Evolutionary conservation across 2,888 invertebrate genomes (phyloP).

Genomic region (Dascillus cervinus): DNA sequence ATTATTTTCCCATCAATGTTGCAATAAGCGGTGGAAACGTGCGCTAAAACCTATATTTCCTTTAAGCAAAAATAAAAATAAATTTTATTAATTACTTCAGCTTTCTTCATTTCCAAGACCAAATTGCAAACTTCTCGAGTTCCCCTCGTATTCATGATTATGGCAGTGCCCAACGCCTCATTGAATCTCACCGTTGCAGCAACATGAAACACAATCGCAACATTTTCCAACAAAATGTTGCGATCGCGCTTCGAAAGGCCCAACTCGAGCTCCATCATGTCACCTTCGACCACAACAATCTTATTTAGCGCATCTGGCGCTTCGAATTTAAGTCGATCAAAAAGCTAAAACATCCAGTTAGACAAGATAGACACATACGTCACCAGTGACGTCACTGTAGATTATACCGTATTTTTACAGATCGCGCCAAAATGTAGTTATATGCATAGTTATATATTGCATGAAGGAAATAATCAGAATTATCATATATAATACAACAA

Average conservation of each 20-base stretch:
- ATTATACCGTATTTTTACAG: too few species aligned
- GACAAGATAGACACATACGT: too few species aligned
- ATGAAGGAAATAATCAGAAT: too few species aligned
- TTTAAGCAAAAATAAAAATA: conserved; percentile 16
- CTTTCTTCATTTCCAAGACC: conserved; percentile 48
- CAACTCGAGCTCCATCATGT: conserved; percentile 49
- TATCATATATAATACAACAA: too few species aligned
- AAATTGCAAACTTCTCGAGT: conserved; percentile 57
- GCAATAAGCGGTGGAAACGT: conserved; percentile 83
- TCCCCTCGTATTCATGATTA: conserved; percentile 57
- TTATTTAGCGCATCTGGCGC: conserved; percentile 54
- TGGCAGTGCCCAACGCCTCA: conserved; percentile 61
- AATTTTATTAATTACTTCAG: conserved; percentile 42
- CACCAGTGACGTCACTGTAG: too few species aligned
- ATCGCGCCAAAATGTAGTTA: too few species aligned
- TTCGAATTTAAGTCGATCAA: conserved; percentile 50
- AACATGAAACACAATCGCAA: conserved; percentile 65
- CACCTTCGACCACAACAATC: conserved; percentile 57
- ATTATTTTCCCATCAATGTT: conserved; percentile 68
- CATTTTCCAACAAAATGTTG: conserved; percentile 48
- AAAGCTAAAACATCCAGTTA: conserved; percentile 50
- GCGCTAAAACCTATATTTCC: conserved; percentile 66
- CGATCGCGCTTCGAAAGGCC: conserved; percentile 49
- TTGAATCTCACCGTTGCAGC: conserved; percentile 82
- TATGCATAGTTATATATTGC: too few species aligned